These are phyloP conservation scores for Todiramphus chloris DNA, from an alignment of 2,113 vertebrate genomes.

Conservation along the genomic window DNA sequence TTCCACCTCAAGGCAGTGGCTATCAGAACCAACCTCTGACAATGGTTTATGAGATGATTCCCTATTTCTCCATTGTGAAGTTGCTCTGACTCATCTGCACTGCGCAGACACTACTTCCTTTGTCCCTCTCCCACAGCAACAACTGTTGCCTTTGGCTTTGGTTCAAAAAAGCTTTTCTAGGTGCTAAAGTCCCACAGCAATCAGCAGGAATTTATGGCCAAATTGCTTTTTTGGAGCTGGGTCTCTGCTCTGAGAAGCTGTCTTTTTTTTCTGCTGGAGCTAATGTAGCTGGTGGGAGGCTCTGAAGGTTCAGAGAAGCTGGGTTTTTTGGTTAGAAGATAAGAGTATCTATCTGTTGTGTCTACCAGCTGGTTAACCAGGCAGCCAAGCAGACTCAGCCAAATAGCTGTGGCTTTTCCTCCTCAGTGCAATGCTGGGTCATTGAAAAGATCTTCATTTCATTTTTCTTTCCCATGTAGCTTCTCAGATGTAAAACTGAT, in stretches of 20 bases:
- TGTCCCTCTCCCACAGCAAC: background rate
- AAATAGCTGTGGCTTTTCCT: constrained; percentile 20
- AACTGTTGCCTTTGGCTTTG: background rate
- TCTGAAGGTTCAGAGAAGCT: background rate
- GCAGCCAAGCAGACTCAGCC: background rate
- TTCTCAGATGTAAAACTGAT: background rate
- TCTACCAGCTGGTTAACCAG: constrained; percentile 21
- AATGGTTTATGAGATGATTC: background rate
- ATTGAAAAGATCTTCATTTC: background rate
- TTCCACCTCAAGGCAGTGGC: background rate
- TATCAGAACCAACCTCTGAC: background rate
- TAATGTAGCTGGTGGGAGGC: background rate
- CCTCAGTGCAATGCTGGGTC: background rate
- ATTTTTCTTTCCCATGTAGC: background rate
- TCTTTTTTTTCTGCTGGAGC: background rate
- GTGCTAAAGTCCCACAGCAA: background rate
- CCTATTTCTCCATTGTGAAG: background rate
- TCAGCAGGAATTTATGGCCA: background rate
- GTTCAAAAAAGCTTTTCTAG: background rate
- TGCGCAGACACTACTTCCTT: background rate
- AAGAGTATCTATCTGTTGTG: background rate
- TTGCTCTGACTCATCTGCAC: background rate
- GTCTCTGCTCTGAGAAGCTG: background rate
- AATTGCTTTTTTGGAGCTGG: background rate
- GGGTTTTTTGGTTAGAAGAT: background rate